These are phyloP conservation scores for Cylloceria caligata DNA, from an alignment of 2,888 invertebrate species.

Conservation along the genomic window DNA sequence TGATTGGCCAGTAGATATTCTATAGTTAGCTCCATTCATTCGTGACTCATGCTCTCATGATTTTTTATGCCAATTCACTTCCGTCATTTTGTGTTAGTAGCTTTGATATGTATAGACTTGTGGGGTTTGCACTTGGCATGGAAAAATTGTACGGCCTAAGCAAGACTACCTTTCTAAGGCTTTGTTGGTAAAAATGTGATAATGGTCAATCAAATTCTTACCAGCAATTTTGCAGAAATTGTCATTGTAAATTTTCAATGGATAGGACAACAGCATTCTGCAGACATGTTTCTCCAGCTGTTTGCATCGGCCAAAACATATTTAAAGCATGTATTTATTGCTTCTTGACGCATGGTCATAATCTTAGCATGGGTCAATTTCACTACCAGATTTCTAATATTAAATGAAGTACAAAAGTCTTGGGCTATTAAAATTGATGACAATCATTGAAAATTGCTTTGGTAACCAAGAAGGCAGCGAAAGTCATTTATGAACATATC, in stretches of 20 bases:
- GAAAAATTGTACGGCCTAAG: neutral
- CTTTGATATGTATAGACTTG: neutral
- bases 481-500: no score
- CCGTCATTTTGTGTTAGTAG: neutral
- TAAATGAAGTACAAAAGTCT: no score
- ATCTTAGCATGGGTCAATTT: no score
- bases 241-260: neutral
- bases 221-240: neutral
- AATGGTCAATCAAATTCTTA: neutral
- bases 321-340: no score
- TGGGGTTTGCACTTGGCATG: neutral
- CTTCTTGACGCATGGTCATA: no score
- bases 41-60: neutral
- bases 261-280: no score
- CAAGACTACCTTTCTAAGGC: neutral
- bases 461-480: no score
- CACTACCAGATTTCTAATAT: no score
- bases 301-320: no score
- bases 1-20: neutral
- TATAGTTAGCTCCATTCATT: neutral
- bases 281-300: no score
- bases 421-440: no score
- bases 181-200: conserved; percentile 1
- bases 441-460: no score
- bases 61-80: neutral